Conservation (phyloP, 1,140 invertebrate species). For the Drosophila parvula region DNA sequence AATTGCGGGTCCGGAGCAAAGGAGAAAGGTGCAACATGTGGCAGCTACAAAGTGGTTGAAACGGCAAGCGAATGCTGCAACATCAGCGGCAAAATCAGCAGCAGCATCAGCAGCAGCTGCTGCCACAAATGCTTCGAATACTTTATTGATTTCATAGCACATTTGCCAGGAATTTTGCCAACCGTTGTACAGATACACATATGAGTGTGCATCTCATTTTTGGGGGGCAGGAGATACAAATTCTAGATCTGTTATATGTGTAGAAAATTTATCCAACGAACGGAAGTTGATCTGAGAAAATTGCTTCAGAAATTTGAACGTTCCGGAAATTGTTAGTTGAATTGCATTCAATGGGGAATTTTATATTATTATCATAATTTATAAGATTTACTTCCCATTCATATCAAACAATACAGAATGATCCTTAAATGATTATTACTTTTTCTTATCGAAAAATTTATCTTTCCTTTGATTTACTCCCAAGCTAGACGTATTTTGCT, state of each 20-base stretch:
- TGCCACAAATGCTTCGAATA: constrained; percentile 65
- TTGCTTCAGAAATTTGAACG: constrained; percentile 16
- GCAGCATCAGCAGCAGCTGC: constrained; percentile 40
- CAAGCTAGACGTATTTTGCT: constrained; percentile 18
- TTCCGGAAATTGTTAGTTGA: constrained; percentile 17
- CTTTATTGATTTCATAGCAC: constrained; percentile 80
- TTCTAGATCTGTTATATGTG: background rate
- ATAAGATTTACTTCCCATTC: background rate
- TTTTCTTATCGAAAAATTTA: background rate
- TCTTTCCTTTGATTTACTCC: background rate
- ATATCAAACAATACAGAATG: background rate
- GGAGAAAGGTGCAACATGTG: constrained; percentile 80
- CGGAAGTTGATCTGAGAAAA: constrained; percentile 40
- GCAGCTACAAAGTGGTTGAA: constrained; percentile 72
- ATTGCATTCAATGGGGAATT: background rate
- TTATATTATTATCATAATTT: background rate
- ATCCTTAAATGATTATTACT: background rate
- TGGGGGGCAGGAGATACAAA: background rate
- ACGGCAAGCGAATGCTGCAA: constrained; percentile 48
- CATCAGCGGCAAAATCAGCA: constrained; percentile 46
- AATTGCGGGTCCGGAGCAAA: constrained; percentile 56
- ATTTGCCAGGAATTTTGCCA: constrained; percentile 63
- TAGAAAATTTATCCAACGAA: constrained; percentile 6
- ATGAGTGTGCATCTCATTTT: constrained; percentile 37
- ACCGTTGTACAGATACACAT: constrained; percentile 11